Base-by-base conservation (phyloP, 37 sponge, comb jelly and placozoan species). In the Aplysina aerophoba region DNA sequence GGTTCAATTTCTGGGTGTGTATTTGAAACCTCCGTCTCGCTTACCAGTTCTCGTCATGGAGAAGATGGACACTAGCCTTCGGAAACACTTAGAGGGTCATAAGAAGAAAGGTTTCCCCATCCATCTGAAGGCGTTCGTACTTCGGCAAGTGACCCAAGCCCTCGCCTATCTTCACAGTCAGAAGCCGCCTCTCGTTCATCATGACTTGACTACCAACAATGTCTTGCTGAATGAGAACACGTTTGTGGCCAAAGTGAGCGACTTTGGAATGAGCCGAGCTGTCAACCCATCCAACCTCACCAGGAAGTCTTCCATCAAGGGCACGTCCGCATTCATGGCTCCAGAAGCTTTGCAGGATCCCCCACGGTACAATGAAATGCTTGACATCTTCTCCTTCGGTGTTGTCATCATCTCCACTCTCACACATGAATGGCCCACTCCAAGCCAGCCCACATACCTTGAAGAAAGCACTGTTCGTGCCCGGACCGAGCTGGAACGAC, bases 41-140 rank as follows among this genome's bases (percentile, higher is more conserved):
- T 12, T 69, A 15, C 71, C 71, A 1, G 33, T 69, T 31, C 33
- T 69, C 34, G 28, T 69, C 33, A n/a, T 69, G 31, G 71, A 69
- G 71, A 69, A 69, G 71, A 69, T 69, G 71, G 71, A 69, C 71
- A 69, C 71, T 35, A 69, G 31, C 6, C 33, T 69, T 17, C 33
- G 71, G 33, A n/a, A 4, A 16, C 6, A 69, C 71, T 69, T 69
- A 35, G 35, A 69, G 34, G 34, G 6, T n/a, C 71, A 30, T 35
- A 30, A 1, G 4, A 69, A 69, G 6, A 35, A 69, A 8, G 17
- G 6, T 0, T 69, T 69, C 33, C 28, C 71, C 2, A 0, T 30
- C 34, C 17, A n/a, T 17, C 28, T 31, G 4, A 69, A 69, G 34
- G 34, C 34, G 17, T 69, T 17, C 1, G 71, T 69, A 30, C 71